Evolutionary conservation across 2,888 invertebrate genomes (phyloP), one percentile per base, ranked within the genome.

Genomic region (Pollenia griseotomentosa): DNA sequence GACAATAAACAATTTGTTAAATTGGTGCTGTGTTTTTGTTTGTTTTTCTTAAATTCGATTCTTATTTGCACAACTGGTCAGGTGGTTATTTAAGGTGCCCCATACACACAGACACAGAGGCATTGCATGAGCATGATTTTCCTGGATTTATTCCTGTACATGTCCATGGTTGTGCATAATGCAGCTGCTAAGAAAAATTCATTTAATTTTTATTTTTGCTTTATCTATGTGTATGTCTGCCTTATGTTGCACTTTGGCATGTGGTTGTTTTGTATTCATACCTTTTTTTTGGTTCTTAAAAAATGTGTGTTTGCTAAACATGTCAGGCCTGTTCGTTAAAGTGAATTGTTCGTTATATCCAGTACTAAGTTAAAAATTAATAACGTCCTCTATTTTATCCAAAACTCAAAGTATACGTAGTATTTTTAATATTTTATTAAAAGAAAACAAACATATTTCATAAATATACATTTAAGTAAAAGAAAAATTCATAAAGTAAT

Each of bases 101-200:
- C 14, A 53, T 14, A 55, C 55, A 19, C 12, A 55, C 55, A 19
- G 19, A 12, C 33, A 33, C 33, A 33, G 33, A 33, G 33, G 33
- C 1, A 33, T 33, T 33, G 33, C 33, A 33, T 0, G 4, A 33
- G 33, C 33, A 33, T 33, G 6, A 33, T 33, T 33, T 33, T 33
- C 33, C 5, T 33, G 33, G 33, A 6, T 33, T 33, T 33, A 33
- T 6, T 33, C 33, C 33, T 3, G 33, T 33, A 33, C 33, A 33
- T 33, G 33, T 33, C 33, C 6, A 0, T 33, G 33, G 6, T 33
- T n/a, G 51, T 53, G n/a, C 51, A 7, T 63, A 14, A 19, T 16
- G 66, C 66, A 78, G 66, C 78, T 78, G 78, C 66, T 66, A 46
- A 66, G 0, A 33, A 14, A 61, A 51, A 63, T 63, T 48, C n/a